Conservation (phyloP, 2,113 vertebrate species). For the Heterocephalus glaber region DNA sequence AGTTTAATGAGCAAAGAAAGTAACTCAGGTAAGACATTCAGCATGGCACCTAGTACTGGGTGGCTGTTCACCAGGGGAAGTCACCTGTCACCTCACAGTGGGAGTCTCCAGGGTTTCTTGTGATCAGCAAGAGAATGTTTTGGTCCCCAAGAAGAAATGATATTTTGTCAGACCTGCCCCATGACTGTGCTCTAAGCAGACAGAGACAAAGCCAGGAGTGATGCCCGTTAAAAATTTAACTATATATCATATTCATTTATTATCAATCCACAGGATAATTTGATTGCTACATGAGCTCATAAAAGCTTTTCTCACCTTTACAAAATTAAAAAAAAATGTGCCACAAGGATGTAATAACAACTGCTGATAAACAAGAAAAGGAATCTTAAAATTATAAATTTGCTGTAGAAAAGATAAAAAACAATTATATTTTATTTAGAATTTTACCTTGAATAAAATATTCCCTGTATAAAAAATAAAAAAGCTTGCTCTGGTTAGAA, state of each 20-base stretch:
- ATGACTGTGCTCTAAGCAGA: not conserved
- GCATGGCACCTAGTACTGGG: accelerated
- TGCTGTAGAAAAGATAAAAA: constrained; percentile 94
- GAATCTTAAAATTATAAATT: constrained; percentile 93
- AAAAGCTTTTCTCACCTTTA: constrained; percentile 91
- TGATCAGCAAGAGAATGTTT: not conserved
- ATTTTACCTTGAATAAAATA: constrained; percentile 93
- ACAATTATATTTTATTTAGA: constrained; percentile 91
- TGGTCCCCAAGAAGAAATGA: not conserved
- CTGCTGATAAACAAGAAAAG: constrained; percentile 88
- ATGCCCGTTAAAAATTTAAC: constrained; percentile 88
- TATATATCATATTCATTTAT: constrained; percentile 91
- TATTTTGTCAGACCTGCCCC: not conserved
- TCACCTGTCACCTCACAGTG: accelerated
- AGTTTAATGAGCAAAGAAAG: no score
- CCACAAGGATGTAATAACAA: constrained; percentile 88
- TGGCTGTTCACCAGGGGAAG: accelerated
- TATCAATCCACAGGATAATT: constrained; percentile 93
- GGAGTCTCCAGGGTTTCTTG: not conserved
- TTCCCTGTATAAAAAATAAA: constrained; percentile 93
- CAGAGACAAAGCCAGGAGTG: constrained; percentile 75
- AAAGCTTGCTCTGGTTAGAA: constrained; percentile 92
- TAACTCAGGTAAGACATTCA: accelerated
- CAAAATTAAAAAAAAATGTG: constrained; percentile 90
- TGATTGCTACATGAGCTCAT: constrained; percentile 92